Evolutionary conservation across 2,888 invertebrate species (phyloP), one percentile per base, ranked within the genome.

Genomic region (Dioctria rufipes): DNA sequence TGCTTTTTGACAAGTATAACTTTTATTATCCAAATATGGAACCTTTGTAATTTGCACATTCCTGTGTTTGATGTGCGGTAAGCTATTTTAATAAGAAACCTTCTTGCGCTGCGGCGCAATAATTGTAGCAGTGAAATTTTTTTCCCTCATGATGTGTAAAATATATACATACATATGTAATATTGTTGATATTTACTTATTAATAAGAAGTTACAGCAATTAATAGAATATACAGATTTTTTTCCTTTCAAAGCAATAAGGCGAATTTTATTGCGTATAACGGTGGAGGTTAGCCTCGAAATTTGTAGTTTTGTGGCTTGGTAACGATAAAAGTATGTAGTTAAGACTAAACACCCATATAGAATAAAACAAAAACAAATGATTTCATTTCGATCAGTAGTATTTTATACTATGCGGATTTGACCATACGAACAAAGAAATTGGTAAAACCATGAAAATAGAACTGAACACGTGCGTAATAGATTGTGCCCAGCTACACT

Each of bases 381-480:
- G 13, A 69, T 69, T 49, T 37, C 25, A 69, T 51, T 25, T 51
- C 25, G 25, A 25, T 25, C 25, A 25, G 25, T 2, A 1, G 25
- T 2, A 25, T 25, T 25, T 25, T 25, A 25, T 25, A 25, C 25
- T 25, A 25, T 25, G 25, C 25, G 25, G 25, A 25, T 69, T 69
- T 51, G 51, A 69, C 37, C 69, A 51, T 25, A 51, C 43, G 77
- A 77, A 77, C 77, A 77, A 77, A 77, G 77, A 61, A 77, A 77
- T 49, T 42, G 63, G 60, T 43, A 42, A 42, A 75, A 43, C 58
- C 42, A 54, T 73, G 40, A 61, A 25, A 61, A 61, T 58, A 46
- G 42, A 66, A 11, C 13, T n/a, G 63, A 43, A 77, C 77, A 77
- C 77, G 77, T 77, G 77, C 60, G 77, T 75, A 60, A 8, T 9